Evolutionary conservation across 1,140 invertebrate species (phyloP), one percentile per base, ranked within the genome.

Genomic region (Gryon sp.): DNA sequence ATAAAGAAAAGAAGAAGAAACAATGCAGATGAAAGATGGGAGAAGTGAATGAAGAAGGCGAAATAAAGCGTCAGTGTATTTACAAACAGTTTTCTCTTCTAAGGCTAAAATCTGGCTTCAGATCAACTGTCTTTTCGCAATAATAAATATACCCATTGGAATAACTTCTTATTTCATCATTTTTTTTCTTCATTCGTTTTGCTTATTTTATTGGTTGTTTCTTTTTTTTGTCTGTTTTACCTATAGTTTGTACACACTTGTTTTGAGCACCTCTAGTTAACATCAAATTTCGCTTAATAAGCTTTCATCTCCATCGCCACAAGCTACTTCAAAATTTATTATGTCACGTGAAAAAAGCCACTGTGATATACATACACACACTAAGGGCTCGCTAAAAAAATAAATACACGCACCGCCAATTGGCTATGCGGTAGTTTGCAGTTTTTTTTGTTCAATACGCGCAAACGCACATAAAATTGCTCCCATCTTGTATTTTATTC

Each of bases 191-290:
- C 62, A 32, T 24, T 30, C 32, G 16, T 78, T 79, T 72, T 22
- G n/a, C 46, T 41, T 18, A 15, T 48, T n/a, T 16, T 16, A 8
- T 43, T 65, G 6, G 24, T 50, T 34, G 5, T 16, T 30, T 38
- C 12, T 48, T 36, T 30, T 41, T 53, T 45, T 65, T 34, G 6
- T 75, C 74, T 68, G 72, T 46, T 68, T 81, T 70, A n/a, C n/a
- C n/a, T n/a, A n/a, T 57, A 59, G 80, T 82, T 83, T 83, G 81
- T 83, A 83, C 82, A 82, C 77, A 82, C 60, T 81, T 83, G 40
- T 82, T 19, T 84, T 82, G 81, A 84, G 83, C 83, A 84, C 80
- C 80, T 83, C 78, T 80, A 82, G 70, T 74, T 79, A 81, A 83
- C 73, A 74, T 83, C 68, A 50, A 80, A 80, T 80, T 78, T 79